A percentile compares a stretch with the other conserved stretches of the same genome.
Evolutionary conservation across 2,888 invertebrate genomes (phyloP).

Genomic region (Kuschelorhynchus macadamiae): DNA sequence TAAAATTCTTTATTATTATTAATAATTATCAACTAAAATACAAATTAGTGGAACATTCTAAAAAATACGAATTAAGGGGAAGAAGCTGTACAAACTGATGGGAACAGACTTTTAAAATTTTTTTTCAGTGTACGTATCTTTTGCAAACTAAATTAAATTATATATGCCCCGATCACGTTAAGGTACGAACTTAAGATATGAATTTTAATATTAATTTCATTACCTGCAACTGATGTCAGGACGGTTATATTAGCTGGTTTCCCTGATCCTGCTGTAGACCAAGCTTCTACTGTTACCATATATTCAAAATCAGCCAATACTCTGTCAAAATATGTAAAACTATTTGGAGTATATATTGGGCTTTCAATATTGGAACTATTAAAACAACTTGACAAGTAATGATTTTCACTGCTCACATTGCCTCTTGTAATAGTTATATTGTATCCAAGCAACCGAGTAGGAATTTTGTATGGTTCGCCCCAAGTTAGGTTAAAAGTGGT

Average conservation of each 20-base stretch:
- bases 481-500: constrained; percentile 51
- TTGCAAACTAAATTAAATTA: too few relatives aligned
- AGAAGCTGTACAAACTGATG: too few relatives aligned
- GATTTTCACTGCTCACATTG: constrained; percentile 35
- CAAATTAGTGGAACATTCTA: too few relatives aligned
- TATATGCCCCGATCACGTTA: too few relatives aligned
- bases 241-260: constrained; percentile 16
- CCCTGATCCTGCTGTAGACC: constrained; percentile 40
- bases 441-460: constrained; percentile 50
- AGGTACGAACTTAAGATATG: too few relatives aligned
- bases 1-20: too few relatives aligned
- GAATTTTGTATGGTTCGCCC: constrained; percentile 50
- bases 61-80: too few relatives aligned
- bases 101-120: too few relatives aligned
- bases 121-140: too few relatives aligned
- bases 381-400: constrained; percentile 16
- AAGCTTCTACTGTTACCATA: constrained; percentile 31
- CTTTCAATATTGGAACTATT: constrained; percentile 31
- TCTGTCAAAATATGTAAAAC: constrained; percentile 1
- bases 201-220: too few relatives aligned
- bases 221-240: constrained; percentile 34
- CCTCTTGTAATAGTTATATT: constrained; percentile 34
- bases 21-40: too few relatives aligned
- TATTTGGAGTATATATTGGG: constrained; percentile 1
- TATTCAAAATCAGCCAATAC: constrained; percentile 43